Percentiles rank a stretch among this genome's conserved stretches.
phyloP scores from a whole-genome alignment of 2,888 invertebrate species.

The Pterostichus madidus region DNA sequence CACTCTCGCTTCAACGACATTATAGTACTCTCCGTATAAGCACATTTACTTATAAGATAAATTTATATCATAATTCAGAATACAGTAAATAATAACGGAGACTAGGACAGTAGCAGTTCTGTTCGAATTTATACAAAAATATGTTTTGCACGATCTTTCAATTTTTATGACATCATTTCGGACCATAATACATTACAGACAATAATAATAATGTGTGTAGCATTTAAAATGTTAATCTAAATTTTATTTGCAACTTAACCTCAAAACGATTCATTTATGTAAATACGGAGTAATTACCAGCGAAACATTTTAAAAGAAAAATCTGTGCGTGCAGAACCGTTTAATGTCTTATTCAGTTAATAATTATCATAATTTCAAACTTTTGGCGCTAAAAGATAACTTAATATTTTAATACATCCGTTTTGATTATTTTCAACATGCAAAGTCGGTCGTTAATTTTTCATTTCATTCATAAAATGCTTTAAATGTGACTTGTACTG shows the following conservation, averaged over 20 bases:
- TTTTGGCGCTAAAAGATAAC: constrained; percentile 26
- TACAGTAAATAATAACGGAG: no score
- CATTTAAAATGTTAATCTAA: constrained; percentile 24
- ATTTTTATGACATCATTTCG: constrained; percentile 1
- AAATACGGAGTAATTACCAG: constrained; percentile 29
- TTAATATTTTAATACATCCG: background rate
- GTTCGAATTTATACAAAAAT: no score
- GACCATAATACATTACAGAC: background rate
- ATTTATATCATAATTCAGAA: no score
- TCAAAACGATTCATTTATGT: constrained; percentile 41
- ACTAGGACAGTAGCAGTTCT: no score
- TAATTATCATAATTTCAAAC: constrained; percentile 9
- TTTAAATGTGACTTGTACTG: constrained; percentile 16
- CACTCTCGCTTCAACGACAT: no score
- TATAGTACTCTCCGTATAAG: no score
- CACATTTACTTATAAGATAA: no score
- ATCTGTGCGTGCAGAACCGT: constrained; percentile 1
- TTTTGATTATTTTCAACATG: constrained; percentile 10
- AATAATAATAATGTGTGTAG: constrained; percentile 9
- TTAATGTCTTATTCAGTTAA: constrained; percentile 2
- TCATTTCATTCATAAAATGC: constrained; percentile 7
- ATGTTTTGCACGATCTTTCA: constrained; percentile 16
- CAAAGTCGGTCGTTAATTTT: constrained; percentile 19
- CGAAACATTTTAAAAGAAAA: constrained; percentile 15
- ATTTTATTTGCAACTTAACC: constrained; percentile 33